Evolutionary conservation across 2,113 vertebrate genomes (phyloP), one percentile per base, ranked within the genome.

Genomic region (Myocastor coypus): DNA sequence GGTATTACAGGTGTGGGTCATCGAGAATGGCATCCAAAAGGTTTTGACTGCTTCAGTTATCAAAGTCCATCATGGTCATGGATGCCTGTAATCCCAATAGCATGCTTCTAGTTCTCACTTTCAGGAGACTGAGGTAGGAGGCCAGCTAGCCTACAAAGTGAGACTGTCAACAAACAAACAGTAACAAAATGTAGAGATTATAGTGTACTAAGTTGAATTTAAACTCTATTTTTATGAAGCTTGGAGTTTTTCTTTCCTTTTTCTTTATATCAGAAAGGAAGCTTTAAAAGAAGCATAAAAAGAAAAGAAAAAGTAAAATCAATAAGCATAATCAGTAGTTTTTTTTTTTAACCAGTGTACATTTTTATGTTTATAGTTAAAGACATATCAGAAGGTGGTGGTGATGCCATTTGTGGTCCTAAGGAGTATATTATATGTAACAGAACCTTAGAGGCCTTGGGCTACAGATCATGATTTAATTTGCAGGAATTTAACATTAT

Each of bases 211-310:
- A 85, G 75, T 94, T 82, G 78, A 90, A 83, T 95, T 82, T 93
- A 64, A 30, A 20, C 42, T 59, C 46, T 46, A 46, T 46, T n/a
- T n/a, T n/a, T n/a, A 77, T 92, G 30, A 94, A 16, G 66, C 26
- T 61, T 37, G 64, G 2, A 40, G 14, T 8, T 75, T 94, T 83
- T 80, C n/a, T 22, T 92, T 73, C 34, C 34, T 50, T 32, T 94
- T 91, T 91, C n/a, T 93, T 91, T 94, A 46, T n/a, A 22, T 88
- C 37, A 50, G 20, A 80, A 55, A 91, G 87, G 69, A 42, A 91
- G 77, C n/a, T 93, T 80, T 69, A 83, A 83, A 91, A 87, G 73
- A 77, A 77, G 73, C 12, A 77, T 6, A 30, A 46, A 46, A 77
- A 77, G 28, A 77, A 75, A 40, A 40, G 37, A 75, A 73, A 71